Base-by-base conservation (phyloP, 2,113 vertebrate genomes). In the Mustela lutreola region DNA sequence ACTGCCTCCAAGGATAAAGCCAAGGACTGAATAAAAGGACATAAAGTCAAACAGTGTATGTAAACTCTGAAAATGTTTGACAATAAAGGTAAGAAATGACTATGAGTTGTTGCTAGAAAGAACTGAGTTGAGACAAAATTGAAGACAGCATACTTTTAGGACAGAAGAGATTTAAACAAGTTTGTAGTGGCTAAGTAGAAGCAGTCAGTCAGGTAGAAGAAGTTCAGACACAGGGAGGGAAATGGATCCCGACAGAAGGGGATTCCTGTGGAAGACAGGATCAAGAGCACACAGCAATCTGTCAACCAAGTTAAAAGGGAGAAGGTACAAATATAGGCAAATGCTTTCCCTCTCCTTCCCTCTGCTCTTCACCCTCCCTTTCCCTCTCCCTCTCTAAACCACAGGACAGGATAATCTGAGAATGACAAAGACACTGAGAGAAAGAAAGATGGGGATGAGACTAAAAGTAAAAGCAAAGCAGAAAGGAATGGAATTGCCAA, bases 1-100 rank as follows among this genome's bases (percentile, higher is more conserved):
- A 8, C 1, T 48, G 5, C 24, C 11, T 28, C 53, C 39, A 50
- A 91, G 22, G 76, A 48, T 11, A 62, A 16, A 85, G 71, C 42
- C 84, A n/a, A 91, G 48, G 21, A 76, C 28, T 60, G 16, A 84
- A 42, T 67, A 85, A 78, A 62, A 90, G 31, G 12, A 31, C 18
- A 58, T 42, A 78, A 42, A 63, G n/a, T 58, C 39, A 92, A 81
- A 86, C 39, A 31, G 14, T 75, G 33, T 39, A 45, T 42, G 19
- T 14, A 50, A 94, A 81, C 9, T 50, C 18, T 33, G n/a, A 82
- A 91, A 79, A 93, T 39, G 18, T 39, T 60, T 58, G 45, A 89
- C 39, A 60, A 45, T 87, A 75, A 87, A 71, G 11, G 33, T 70
- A 87, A 96, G 33, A 48, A 96, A 95, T 60, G 39, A 93, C 33